Evolutionary conservation across 2,113 vertebrate species (phyloP).

Genomic region (Acanthochromis polyacanthus): DNA sequence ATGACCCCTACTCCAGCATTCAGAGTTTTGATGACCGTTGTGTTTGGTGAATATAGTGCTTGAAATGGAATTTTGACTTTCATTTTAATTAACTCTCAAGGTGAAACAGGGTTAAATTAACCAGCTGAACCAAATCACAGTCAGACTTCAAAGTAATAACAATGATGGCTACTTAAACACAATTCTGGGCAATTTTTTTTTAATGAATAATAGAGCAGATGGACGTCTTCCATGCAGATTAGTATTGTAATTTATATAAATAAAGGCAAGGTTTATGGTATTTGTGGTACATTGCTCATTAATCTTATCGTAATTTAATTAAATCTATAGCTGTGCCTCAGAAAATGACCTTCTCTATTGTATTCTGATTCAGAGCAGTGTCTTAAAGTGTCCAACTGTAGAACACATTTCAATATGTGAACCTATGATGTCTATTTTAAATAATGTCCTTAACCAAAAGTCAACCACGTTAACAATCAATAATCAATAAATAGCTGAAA

Average conservation of each 20-base stretch:
- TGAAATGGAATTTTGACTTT: too few relatives aligned
- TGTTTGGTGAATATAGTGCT: too few relatives aligned
- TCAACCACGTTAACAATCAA: too few relatives aligned
- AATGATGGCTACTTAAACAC: not conserved
- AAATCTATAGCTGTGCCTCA: constrained; percentile 1
- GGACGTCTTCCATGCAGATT: not conserved
- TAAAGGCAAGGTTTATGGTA: not conserved
- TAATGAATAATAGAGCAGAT: constrained; percentile 1
- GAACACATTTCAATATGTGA: not conserved
- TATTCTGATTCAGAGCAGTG: constrained; percentile 6
- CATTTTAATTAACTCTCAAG: too few relatives aligned
- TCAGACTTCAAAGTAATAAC: not conserved
- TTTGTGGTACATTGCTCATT: constrained; percentile 26
- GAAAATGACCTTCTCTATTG: constrained; percentile 30
- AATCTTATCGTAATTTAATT: constrained; percentile 12
- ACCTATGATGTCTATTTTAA: not conserved
- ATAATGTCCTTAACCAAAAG: too few relatives aligned
- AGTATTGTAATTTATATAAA: constrained; percentile 30
- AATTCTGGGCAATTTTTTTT: not conserved
- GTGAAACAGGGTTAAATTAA: not conserved
- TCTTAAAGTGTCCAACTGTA: constrained; percentile 2
- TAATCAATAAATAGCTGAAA: too few relatives aligned
- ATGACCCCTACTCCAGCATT: too few relatives aligned
- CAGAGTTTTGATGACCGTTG: too few relatives aligned
- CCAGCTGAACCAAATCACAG: constrained; percentile 10